Evolutionary conservation across 2,797 vertebrate species (phyloP).

Genomic region (Tympanoctomys barrerae): DNA sequence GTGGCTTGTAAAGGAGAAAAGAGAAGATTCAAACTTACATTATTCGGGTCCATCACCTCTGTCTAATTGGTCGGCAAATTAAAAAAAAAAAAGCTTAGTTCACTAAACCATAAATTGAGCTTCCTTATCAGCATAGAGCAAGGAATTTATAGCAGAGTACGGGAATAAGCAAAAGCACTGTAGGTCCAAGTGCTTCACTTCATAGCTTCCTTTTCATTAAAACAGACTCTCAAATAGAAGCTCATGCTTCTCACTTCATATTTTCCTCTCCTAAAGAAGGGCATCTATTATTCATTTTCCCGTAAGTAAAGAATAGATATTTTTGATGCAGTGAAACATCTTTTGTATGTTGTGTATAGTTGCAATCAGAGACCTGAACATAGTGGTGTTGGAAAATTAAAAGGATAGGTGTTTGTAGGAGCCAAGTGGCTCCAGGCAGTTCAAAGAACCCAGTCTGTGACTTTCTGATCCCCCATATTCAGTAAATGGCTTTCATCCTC

Average conservation of each 20-base stretch:
- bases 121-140: slow-evolving; percentile 48
- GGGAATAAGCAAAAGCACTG: slow-evolving; percentile 60
- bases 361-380: background rate
- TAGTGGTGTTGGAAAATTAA: background rate
- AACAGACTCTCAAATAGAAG: slow-evolving; percentile 34
- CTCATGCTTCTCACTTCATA: slow-evolving; percentile 8
- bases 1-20: slow-evolving; percentile 30
- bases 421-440: background rate
- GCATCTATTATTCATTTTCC: slow-evolving; percentile 6
- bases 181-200: slow-evolving; percentile 29
- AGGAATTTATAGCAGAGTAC: background rate
- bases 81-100: slow-evolving; percentile 29
- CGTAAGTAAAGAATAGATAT: slow-evolving; percentile 14
- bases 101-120: slow-evolving; percentile 27
- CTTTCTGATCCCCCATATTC: background rate
- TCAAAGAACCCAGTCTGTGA: background rate
- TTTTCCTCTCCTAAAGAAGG: slow-evolving; percentile 17
- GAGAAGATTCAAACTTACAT: background rate
- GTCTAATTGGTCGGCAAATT: slow-evolving; percentile 44
- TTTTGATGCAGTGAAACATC: slow-evolving; percentile 29
- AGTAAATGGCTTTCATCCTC: background rate
- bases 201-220: slow-evolving; percentile 56
- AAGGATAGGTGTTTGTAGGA: background rate
- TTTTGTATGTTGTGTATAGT: background rate
- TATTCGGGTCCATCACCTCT: background rate